Percentiles rank a stretch among this genome's conserved stretches.
Conservation (phyloP, 2,888 invertebrate species). For the Chaetogeoica ovagalla region DNA sequence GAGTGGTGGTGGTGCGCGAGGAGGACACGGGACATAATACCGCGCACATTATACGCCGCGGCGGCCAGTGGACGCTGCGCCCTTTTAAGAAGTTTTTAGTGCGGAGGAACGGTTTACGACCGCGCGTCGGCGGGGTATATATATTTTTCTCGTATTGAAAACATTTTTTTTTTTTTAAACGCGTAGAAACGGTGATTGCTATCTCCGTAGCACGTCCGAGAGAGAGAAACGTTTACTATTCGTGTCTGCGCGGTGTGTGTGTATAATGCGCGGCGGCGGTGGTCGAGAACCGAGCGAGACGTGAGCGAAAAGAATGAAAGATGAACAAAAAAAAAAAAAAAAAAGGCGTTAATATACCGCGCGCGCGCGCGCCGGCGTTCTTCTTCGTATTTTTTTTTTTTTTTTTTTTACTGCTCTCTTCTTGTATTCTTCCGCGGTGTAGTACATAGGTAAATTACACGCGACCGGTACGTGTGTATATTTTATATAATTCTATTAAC, state of each 20-base stretch:
- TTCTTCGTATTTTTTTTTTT: slow-evolving; percentile 29
- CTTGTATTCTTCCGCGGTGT: neutral
- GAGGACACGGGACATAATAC: no score
- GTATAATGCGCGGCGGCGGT: neutral
- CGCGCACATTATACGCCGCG: no score
- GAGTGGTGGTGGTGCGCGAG: no score
- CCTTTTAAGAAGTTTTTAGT: slow-evolving; percentile 43
- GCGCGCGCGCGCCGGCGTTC: slow-evolving; percentile 34
- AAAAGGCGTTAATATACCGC: slow-evolving; percentile 43
- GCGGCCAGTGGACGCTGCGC: neutral
- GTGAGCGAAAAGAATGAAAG: neutral
- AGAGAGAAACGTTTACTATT: no score
- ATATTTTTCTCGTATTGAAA: no score
- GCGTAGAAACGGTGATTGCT: no score
- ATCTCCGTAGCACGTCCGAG: no score
- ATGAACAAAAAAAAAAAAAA: neutral
- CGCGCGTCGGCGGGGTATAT: slow-evolving; percentile 19
- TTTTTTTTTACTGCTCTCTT: neutral
- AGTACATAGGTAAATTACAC: neutral
- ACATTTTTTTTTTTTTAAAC: no score
- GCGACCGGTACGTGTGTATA: neutral
- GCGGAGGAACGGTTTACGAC: slow-evolving; percentile 43
- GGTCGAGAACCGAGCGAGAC: neutral
- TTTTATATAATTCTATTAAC: slow-evolving; percentile 41
- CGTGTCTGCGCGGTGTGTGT: neutral